Evolutionary conservation across 2,797 vertebrate genomes (phyloP), one percentile per base, ranked within the genome.

Genomic region (Tokudaia tokunoshimensis): DNA sequence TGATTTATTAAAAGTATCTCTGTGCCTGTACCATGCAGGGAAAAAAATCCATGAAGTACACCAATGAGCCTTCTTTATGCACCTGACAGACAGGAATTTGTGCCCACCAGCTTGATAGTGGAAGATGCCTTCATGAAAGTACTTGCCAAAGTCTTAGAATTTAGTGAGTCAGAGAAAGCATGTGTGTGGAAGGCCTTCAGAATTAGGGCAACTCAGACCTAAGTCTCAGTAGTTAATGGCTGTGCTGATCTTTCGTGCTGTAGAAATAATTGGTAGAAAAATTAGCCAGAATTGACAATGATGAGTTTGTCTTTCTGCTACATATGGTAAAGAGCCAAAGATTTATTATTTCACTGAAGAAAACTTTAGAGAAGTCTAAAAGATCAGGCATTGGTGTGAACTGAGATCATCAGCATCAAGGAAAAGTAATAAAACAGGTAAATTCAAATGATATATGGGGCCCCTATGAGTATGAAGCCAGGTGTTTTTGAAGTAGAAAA

Each of bases 361-460:
- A 74, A 95, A 19, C n/a, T 4, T 6, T 61, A 22, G n/a, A 52
- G n/a, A 55, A 29, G 1, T 74, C 65, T 91, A 15, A 74, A 79
- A 29, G n/a, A 24, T 63, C 5, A n/a, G 44, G 1, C 4, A 61
- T 61, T 59, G 12, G 81, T 94, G 76, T 70, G 50, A 20, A 75
- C 52, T 88, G 17, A 65, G 1, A 76, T 79, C 65, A 74, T 75
- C 22, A 63, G 6, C 9, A 99, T n/a, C 24, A 24, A 44, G 26
- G 37, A 84, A 26, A 93, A 50, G 3, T 82, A 76, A 84, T 31
- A 50, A 81, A 91, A 85, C 13, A 85, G 7, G 57, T 4, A 52
- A 26, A 31, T 5, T 0, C 0, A n/a, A 20, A 50, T 24, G 0
- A 17, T 79, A 0, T 59, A 70, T 29, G 59, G 11, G 4, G 52